Percentiles rank a stretch among this genome's conserved stretches.
Conservation (phyloP, 2,797 vertebrate genomes). For the Otolemur crassicaudatus region DNA sequence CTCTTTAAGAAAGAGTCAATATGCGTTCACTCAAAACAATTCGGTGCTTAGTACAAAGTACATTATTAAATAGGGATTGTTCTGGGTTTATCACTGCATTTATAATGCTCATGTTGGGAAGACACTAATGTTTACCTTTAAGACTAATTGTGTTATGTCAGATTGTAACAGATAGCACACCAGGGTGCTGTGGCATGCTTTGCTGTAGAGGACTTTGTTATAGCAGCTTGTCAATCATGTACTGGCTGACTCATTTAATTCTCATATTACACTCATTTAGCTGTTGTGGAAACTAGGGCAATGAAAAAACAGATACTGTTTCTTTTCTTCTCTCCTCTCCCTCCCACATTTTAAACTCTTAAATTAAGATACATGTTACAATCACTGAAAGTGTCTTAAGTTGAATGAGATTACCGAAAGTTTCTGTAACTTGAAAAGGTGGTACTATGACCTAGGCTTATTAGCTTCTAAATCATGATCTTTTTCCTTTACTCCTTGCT, state of each 20-base stretch:
- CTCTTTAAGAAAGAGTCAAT: not conserved
- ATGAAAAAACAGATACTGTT: not conserved
- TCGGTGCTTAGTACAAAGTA: constrained; percentile 16
- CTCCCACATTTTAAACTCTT: constrained; percentile 1
- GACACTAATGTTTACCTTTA: constrained; percentile 32
- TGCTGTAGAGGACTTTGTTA: constrained; percentile 33
- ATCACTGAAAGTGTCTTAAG: not conserved
- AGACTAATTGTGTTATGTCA: constrained; percentile 28
- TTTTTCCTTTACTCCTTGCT: constrained; percentile 35
- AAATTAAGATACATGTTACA: constrained; percentile 38
- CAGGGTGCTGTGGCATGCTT: not conserved
- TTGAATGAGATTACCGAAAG: constrained; percentile 10
- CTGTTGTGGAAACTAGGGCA: not conserved
- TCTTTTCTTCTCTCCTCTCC: not conserved
- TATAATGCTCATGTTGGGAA: constrained; percentile 52
- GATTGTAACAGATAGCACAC: not conserved
- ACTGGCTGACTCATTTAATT: not conserved
- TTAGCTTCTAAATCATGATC: constrained; percentile 26
- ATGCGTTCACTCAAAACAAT: not conserved
- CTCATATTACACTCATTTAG: constrained; percentile 26
- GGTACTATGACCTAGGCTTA: constrained; percentile 23
- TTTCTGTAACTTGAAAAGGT: constrained; percentile 33
- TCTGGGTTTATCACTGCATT: constrained; percentile 25
- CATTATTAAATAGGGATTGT: constrained; percentile 39
- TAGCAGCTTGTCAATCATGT: not conserved